Evolutionary conservation across 2,888 invertebrate genomes (phyloP).

Genomic region (Drosophila peninsularis): DNA sequence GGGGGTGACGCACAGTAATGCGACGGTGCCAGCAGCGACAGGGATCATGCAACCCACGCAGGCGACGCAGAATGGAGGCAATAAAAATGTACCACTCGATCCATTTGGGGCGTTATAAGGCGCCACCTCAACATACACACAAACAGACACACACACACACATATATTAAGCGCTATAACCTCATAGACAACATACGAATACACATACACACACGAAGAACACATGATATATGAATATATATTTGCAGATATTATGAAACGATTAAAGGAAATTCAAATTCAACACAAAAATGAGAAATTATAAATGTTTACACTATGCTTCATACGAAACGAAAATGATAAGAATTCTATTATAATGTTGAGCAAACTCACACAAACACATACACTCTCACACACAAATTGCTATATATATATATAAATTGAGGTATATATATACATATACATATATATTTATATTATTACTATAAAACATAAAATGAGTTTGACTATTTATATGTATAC

Average conservation of each 20-base stretch:
- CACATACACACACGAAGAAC: slow-evolving; percentile 30
- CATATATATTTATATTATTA: slow-evolving; percentile 71
- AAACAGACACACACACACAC: slow-evolving; percentile 29
- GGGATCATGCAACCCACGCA: slow-evolving; percentile 80
- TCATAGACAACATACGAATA: slow-evolving; percentile 59
- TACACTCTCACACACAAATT: slow-evolving; percentile 16
- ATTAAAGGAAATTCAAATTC: slow-evolving; percentile 19
- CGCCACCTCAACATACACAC: slow-evolving; percentile 18
- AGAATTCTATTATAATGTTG: slow-evolving; percentile 67
- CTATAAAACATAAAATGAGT: slow-evolving; percentile 60
- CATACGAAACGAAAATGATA: slow-evolving; percentile 45
- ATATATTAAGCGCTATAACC: slow-evolving; percentile 65
- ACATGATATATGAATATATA: slow-evolving; percentile 49
- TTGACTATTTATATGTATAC: slow-evolving; percentile 75
- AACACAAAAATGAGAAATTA: slow-evolving; percentile 47
- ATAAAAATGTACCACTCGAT: slow-evolving; percentile 86
- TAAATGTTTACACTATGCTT: slow-evolving; percentile 59
- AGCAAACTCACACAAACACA: slow-evolving; percentile 30
- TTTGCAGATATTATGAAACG: slow-evolving; percentile 51
- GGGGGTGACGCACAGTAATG: slow-evolving; percentile 82
- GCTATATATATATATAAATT: slow-evolving; percentile 56
- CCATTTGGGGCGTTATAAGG: slow-evolving; percentile 86
- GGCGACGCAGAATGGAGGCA: slow-evolving; percentile 80
- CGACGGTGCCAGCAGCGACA: slow-evolving; percentile 52
- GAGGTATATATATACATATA: slow-evolving; percentile 55